Evolutionary conservation across 1,140 invertebrate genomes (phyloP).

Genomic region (Batillaria attramentaria): DNA sequence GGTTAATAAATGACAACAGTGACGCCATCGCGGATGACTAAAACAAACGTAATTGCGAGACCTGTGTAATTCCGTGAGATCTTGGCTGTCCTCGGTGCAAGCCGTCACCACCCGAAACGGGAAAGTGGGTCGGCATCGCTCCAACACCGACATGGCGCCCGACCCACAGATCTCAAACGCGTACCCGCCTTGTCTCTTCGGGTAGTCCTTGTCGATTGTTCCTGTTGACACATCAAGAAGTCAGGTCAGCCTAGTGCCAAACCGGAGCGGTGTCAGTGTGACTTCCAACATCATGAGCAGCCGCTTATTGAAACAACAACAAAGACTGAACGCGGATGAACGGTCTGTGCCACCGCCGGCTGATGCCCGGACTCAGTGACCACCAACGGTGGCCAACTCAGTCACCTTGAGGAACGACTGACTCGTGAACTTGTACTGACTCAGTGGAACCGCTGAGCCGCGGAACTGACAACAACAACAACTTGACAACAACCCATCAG

Average conservation of each 20-base stretch:
- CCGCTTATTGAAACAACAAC: too few relatives aligned
- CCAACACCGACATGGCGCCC: conserved; percentile 44
- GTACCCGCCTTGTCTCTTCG: conserved; percentile 48
- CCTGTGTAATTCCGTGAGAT: conserved; percentile 53
- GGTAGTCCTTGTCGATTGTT: conserved; percentile 47
- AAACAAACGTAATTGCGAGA: not conserved
- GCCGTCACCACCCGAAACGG: conserved; percentile 29
- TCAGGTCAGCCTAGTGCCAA: not conserved
- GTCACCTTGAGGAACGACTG: too few relatives aligned
- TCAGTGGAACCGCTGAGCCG: too few relatives aligned
- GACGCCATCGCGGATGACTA: too few relatives aligned
- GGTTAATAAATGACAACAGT: not conserved
- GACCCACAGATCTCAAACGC: conserved; percentile 55
- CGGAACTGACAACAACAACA: too few relatives aligned
- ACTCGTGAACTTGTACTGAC: too few relatives aligned
- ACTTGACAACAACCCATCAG: too few relatives aligned
- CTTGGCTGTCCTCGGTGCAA: conserved; percentile 54
- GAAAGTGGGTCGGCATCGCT: not conserved
- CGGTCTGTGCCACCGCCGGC: too few relatives aligned
- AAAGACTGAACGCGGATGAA: too few relatives aligned
- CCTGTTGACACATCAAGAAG: conserved; percentile 3
- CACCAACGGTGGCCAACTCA: too few relatives aligned
- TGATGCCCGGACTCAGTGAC: too few relatives aligned
- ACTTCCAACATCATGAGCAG: not conserved
- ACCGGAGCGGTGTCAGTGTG: not conserved